These are phyloP conservation scores for Tetraodon nigroviridis DNA, from an alignment of 2,113 vertebrate genomes.

Conservation along the genomic window DNA sequence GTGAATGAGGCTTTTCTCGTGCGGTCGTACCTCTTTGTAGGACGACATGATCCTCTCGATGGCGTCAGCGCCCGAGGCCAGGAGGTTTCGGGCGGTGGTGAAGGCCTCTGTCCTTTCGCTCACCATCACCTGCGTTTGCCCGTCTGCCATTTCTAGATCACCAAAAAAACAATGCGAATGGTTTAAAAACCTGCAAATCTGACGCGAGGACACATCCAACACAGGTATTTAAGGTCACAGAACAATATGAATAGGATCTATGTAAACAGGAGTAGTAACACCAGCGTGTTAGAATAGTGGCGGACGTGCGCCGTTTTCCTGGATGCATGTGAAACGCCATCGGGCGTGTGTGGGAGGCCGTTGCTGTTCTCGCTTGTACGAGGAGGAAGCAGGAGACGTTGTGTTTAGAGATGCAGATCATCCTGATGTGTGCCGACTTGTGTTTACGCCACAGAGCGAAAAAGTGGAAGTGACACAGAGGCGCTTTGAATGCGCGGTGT, in stretches of 20 bases:
- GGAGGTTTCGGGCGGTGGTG: slow-evolving; percentile 93
- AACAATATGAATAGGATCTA: background rate
- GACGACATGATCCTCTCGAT: slow-evolving; percentile 99
- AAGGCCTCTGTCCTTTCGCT: slow-evolving; percentile 97
- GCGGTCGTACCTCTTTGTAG: slow-evolving; percentile 99
- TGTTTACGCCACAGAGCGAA: too few relatives aligned
- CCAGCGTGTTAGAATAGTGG: background rate
- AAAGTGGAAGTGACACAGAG: too few relatives aligned
- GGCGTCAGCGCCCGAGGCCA: slow-evolving; percentile 92
- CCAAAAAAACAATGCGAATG: too few relatives aligned
- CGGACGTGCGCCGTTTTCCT: slow-evolving; percentile 11
- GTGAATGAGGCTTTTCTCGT: slow-evolving; percentile 46
- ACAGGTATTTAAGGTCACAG: background rate
- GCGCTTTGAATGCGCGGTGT: too few relatives aligned
- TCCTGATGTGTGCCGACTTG: too few relatives aligned
- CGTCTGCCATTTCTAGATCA: slow-evolving; percentile 81
- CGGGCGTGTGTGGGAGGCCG: slow-evolving; percentile 22
- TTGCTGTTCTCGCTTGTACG: slow-evolving; percentile 20
- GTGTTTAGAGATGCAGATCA: background rate
- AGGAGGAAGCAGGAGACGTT: slow-evolving; percentile 14
- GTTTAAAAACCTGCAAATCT: background rate
- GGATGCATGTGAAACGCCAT: slow-evolving; percentile 12
- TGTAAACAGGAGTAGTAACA: slow-evolving; percentile 11
- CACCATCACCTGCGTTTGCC: slow-evolving; percentile 87
- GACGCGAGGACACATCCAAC: background rate